A percentile compares a stretch with the other conserved stretches of the same genome.
Evolutionary conservation across 1,140 invertebrate species (phyloP).

Genomic region (Drosophila punjabiensis): DNA sequence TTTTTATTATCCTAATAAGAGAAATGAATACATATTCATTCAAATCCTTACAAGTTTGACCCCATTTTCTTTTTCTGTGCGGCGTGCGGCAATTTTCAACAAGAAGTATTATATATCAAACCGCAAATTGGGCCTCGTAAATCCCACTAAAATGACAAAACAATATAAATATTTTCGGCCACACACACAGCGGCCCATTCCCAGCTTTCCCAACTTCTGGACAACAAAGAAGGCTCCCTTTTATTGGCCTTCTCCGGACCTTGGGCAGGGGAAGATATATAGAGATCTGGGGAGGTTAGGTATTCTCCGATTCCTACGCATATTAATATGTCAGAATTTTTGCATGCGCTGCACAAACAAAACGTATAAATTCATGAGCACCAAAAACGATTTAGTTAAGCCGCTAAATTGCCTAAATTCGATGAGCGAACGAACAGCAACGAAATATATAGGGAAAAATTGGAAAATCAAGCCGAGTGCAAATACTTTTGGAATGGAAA

Average conservation of each 20-base stretch:
- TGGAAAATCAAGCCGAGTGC: conserved; percentile 74
- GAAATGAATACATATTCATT: background rate
- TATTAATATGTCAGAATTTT: conserved; percentile 62
- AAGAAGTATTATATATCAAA: conserved; percentile 36
- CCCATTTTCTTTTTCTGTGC: conserved; percentile 8
- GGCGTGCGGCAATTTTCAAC: conserved; percentile 18
- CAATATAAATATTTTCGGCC: conserved; percentile 65
- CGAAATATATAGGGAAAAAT: conserved; percentile 40
- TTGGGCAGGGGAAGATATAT: background rate
- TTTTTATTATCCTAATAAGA: background rate
- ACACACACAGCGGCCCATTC: background rate
- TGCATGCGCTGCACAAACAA: conserved; percentile 81
- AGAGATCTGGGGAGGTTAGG: conserved; percentile 1
- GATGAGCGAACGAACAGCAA: conserved; percentile 42
- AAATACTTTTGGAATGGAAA: conserved; percentile 55
- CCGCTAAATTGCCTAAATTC: conserved; percentile 80
- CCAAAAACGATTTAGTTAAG: conserved; percentile 78
- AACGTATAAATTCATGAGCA: conserved; percentile 81
- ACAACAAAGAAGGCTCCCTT: conserved; percentile 29
- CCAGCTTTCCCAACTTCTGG: conserved; percentile 17
- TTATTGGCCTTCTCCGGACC: conserved; percentile 32
- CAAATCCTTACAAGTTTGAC: background rate
- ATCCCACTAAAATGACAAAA: conserved; percentile 64
- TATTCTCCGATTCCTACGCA: conserved; percentile 17
- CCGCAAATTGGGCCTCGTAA: conserved; percentile 50